Evolutionary conservation across 1,140 invertebrate species (phyloP).

Genomic region (Bombus balteatus): DNA sequence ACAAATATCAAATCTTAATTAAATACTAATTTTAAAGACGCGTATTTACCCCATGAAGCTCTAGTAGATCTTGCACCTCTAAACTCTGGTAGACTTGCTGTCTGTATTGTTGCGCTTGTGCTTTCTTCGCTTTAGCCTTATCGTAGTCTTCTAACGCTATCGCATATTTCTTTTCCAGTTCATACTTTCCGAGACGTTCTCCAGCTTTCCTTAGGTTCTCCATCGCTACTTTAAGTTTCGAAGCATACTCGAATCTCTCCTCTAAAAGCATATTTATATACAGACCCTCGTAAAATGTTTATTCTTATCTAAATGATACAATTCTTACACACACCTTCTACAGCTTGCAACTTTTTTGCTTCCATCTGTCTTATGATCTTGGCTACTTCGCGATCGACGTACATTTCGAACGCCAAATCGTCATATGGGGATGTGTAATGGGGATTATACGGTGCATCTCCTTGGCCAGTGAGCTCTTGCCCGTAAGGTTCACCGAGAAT

Average conservation of each 20-base stretch:
- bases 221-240: slow-evolving; percentile 93
- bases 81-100: slow-evolving; percentile 88
- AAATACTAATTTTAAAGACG: neutral
- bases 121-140: slow-evolving; percentile 93
- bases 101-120: slow-evolving; percentile 92
- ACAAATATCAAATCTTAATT: neutral
- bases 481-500: slow-evolving; percentile 87
- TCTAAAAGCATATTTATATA: slow-evolving; percentile 83
- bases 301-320: neutral
- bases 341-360: slow-evolving; percentile 92
- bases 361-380: slow-evolving; percentile 94
- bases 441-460: slow-evolving; percentile 82
- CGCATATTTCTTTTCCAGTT: slow-evolving; percentile 95
- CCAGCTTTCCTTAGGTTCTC: slow-evolving; percentile 91
- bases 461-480: slow-evolving; percentile 71
- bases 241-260: slow-evolving; percentile 95
- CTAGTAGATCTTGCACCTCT: slow-evolving; percentile 89
- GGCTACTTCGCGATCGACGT: slow-evolving; percentile 96
- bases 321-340: slow-evolving; percentile 84
- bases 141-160: slow-evolving; percentile 96
- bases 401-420: slow-evolving; percentile 98
- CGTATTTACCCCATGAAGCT: slow-evolving; percentile 87
- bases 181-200: slow-evolving; percentile 94
- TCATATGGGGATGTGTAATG: slow-evolving; percentile 93
- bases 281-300: neutral